These are phyloP conservation scores for Moxostoma hubbsi DNA, from an alignment of 2,797 vertebrate genomes.

Conservation along the genomic window DNA sequence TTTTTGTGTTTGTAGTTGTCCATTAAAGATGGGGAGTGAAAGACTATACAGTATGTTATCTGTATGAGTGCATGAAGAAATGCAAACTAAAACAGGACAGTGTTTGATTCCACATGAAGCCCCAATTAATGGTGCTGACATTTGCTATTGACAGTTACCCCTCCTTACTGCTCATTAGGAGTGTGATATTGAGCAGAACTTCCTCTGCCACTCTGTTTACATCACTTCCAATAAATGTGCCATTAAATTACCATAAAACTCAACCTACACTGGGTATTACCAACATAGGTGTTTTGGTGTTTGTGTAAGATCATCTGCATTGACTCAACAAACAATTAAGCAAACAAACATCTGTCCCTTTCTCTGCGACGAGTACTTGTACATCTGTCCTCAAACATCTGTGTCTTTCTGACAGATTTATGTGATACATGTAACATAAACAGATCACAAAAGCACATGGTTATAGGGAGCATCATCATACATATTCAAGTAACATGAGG, in stretches of 20 bases:
- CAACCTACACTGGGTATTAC: not conserved
- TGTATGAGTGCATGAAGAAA: too few relatives aligned
- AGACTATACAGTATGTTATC: too few relatives aligned
- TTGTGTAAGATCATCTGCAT: not conserved
- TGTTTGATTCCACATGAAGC: not conserved
- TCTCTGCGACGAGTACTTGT: not conserved
- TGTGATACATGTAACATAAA: not conserved
- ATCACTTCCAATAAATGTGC: conserved; percentile 13
- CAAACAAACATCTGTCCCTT: conserved; percentile 2
- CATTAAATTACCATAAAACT: conserved; percentile 20
- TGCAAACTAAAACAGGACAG: not conserved
- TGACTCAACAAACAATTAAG: conserved; percentile 19
- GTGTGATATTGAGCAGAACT: conserved; percentile 32
- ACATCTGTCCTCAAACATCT: not conserved
- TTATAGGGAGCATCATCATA: not conserved
- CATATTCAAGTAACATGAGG: not conserved
- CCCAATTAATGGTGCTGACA: not conserved
- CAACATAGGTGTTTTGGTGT: conserved; percentile 22
- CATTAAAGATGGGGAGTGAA: too few relatives aligned
- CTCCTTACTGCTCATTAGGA: not conserved
- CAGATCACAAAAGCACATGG: not conserved
- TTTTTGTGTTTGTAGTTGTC: too few relatives aligned
- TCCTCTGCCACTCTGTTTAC: conserved; percentile 7
- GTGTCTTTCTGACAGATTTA: not conserved
- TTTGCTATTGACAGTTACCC: not conserved